Conservation (phyloP, 35 echinoderm and acorn worm species). For the Apostichopus parvimensis region DNA sequence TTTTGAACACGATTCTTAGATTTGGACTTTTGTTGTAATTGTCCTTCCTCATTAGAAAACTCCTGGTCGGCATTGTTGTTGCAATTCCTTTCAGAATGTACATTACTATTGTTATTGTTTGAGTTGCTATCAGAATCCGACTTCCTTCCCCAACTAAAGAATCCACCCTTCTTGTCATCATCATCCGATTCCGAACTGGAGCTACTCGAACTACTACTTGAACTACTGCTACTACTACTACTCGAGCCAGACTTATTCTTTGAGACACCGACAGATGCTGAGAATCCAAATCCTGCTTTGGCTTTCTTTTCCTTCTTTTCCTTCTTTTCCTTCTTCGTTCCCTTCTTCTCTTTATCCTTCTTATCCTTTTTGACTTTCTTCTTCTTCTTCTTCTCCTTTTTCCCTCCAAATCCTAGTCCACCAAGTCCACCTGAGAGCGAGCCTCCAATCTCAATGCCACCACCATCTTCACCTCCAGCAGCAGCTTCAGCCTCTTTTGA, state of each 20-base stretch:
- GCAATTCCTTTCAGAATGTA: slow-evolving; percentile 68
- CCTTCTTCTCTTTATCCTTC: slow-evolving; percentile 26
- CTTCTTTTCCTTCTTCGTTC: slow-evolving; percentile 51
- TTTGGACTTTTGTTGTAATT: slow-evolving; percentile 18
- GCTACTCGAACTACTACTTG: slow-evolving; percentile 64
- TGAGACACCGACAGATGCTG: background rate
- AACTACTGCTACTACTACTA: slow-evolving; percentile 50
- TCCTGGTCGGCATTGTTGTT: slow-evolving; percentile 94
- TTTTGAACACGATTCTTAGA: slow-evolving; percentile 68
- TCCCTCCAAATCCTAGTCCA: slow-evolving; percentile 41
- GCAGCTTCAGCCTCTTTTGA: slow-evolving; percentile 10
- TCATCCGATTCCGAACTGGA: slow-evolving; percentile 67
- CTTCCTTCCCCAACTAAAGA: slow-evolving; percentile 61
- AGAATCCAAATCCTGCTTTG: background rate
- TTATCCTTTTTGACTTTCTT: slow-evolving; percentile 34
- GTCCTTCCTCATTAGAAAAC: slow-evolving; percentile 39
- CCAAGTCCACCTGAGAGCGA: slow-evolving; percentile 32
- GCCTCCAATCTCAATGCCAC: slow-evolving; percentile 31
- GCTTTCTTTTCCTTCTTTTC: slow-evolving; percentile 52
- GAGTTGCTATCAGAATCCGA: slow-evolving; percentile 90
- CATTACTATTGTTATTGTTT: slow-evolving; percentile 90
- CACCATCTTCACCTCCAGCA: slow-evolving; percentile 33
- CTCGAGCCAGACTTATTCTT: slow-evolving; percentile 57
- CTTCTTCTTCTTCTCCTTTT: slow-evolving; percentile 58
- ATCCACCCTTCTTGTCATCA: slow-evolving; percentile 66